Conservation (phyloP, 2,797 vertebrate genomes). For the Monodelphis domestica region DNA sequence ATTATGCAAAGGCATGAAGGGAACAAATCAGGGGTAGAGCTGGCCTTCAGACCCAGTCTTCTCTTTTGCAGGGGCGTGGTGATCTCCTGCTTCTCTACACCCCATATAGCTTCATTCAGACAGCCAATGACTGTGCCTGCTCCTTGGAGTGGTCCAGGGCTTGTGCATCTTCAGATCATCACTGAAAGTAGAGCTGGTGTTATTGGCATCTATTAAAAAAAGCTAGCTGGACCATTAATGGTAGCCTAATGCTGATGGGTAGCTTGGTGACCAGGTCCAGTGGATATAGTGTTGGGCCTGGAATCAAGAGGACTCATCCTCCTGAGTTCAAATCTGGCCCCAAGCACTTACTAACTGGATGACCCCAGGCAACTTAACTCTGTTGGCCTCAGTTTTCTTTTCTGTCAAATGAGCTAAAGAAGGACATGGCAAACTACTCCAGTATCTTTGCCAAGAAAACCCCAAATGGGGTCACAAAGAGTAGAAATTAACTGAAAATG, state of each 20-base stretch:
- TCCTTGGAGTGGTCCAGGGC: background rate
- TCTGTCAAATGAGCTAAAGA: background rate
- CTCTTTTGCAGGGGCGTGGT: background rate
- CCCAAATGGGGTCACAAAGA: background rate
- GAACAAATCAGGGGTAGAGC: background rate
- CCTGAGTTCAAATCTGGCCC: background rate
- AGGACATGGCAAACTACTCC: background rate
- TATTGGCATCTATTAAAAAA: background rate
- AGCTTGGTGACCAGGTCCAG: background rate
- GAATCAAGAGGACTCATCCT: background rate
- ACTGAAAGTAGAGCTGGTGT: background rate
- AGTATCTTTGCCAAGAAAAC: background rate
- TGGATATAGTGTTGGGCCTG: background rate
- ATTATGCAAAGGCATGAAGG: background rate
- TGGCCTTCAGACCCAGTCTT: background rate
- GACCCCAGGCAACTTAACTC: rapidly evolving
- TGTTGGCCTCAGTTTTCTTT: background rate
- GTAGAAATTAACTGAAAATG: background rate
- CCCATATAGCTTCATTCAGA: background rate
- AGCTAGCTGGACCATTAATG: background rate
- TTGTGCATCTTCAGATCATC: background rate
- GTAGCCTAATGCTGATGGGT: background rate
- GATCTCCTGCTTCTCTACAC: background rate
- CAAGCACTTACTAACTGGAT: too few relatives aligned
- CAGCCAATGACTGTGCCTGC: background rate